Percentiles rank a stretch among this genome's conserved stretches.
Evolutionary conservation across 2,113 vertebrate genomes (phyloP).

Genomic region (Pterocles burchelli): DNA sequence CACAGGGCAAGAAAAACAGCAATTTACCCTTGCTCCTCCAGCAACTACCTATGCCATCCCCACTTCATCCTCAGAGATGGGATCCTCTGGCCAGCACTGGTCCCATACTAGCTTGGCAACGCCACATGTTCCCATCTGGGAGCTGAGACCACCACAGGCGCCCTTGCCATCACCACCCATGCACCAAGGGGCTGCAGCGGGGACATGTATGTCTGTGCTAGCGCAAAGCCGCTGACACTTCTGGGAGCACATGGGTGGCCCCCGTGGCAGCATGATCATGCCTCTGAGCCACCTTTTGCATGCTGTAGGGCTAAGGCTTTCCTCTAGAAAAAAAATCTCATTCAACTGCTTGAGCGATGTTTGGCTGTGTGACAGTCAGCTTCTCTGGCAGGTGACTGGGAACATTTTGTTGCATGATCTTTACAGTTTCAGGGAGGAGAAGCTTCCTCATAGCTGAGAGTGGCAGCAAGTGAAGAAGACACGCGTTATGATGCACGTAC

Average conservation of each 20-base stretch:
- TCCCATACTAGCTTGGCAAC: neutral
- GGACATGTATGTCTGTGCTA: neutral
- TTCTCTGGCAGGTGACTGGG: slow-evolving; percentile 44
- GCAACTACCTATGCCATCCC: too few species aligned
- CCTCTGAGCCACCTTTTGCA: neutral
- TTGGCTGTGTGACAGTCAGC: slow-evolving; percentile 46
- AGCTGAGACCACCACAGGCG: neutral
- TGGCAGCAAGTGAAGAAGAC: neutral
- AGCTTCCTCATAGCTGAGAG: slow-evolving; percentile 55
- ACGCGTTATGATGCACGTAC: accelerated
- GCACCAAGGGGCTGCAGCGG: neutral
- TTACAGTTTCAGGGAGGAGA: slow-evolving; percentile 56
- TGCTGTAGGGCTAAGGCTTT: neutral
- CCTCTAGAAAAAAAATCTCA: neutral
- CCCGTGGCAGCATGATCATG: accelerated
- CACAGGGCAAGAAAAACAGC: neutral
- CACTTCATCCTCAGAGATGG: neutral
- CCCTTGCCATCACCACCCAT: neutral
- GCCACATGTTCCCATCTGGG: neutral
- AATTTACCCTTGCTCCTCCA: neutral
- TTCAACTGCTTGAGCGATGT: neutral
- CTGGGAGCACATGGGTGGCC: neutral
- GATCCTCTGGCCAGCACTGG: neutral
- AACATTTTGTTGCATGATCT: neutral
- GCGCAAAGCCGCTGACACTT: neutral